Base-by-base conservation (phyloP, 2,113 vertebrate species). In the Bostrychus sinensis region DNA sequence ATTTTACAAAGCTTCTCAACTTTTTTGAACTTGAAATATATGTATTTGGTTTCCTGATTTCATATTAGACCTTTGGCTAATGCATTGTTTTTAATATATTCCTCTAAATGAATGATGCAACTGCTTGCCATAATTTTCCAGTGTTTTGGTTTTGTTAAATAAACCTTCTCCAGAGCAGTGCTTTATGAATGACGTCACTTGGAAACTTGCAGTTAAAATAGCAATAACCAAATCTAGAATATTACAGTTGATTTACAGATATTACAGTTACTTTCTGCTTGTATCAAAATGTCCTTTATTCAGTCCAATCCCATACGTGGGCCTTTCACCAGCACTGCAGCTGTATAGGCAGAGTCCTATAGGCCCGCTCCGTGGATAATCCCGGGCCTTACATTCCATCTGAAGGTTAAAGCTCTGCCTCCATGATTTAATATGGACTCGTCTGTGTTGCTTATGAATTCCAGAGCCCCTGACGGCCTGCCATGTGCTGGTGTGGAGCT, bases 361-460 rank as follows among this genome's bases (percentile, higher is more conserved):
- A 69, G 66, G 60, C 68, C 69, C 64, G 46, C 26, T 70, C 39
- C 43, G 72, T 78, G 70, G 71, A 74, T 84, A 81, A 84, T 73
- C 59, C 66, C 28, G 70, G 73, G 77, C 77, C 75, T 63, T 58
- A 67, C 85, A 88, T 89, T 89, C 85, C 82, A 82, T 34, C 70
- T 75, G 77, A 81, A 85, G 81, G 81, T 87, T 87, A 86, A 86
- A 84, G 62, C 78, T 67, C 78, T 81, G 80, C 80, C 56, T 28
- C 30, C 72, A 71, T 83, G 83, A 85, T 86, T 87, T 87, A 89
- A 86, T 77, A 75, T 72, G 28, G 70, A 73, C 87, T 82, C 61
- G 72, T 80, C 81, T 69, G 70, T 66, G 70, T 84, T 86, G 84
- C 88, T 82, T 84, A 88, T 87, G 73, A 81, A 86, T 85, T 87